phyloP scores from a whole-genome alignment of 2,888 invertebrate species.

The Arctia plantaginis region DNA sequence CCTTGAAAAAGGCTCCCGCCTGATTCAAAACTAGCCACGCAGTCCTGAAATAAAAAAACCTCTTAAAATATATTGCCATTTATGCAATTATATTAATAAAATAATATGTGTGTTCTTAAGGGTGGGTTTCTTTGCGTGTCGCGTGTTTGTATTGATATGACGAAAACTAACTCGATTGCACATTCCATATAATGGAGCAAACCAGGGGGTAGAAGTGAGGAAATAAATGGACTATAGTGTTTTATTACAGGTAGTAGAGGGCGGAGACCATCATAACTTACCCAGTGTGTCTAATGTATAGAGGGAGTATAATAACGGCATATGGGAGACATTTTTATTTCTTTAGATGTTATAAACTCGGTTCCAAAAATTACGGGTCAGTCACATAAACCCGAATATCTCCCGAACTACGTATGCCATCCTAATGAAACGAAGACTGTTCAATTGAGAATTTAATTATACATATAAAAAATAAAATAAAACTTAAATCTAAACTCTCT shows the following conservation, averaged over 20 bases:
- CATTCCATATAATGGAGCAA: slow-evolving; percentile 3
- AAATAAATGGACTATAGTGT: slow-evolving; percentile 44
- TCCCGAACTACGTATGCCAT: no score
- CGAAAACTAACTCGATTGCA: slow-evolving; percentile 8
- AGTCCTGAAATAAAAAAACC: not conserved
- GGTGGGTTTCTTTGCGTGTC: not conserved
- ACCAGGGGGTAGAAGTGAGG: slow-evolving; percentile 24
- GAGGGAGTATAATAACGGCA: not conserved
- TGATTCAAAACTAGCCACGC: no score
- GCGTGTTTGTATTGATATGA: slow-evolving; percentile 7
- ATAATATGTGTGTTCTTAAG: not conserved
- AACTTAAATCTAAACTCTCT: no score
- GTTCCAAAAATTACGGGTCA: no score
- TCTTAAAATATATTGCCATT: not conserved
- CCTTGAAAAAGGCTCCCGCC: no score
- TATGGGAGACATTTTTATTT: not conserved
- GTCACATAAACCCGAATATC: no score
- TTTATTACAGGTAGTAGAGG: slow-evolving; percentile 44
- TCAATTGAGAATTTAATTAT: no score
- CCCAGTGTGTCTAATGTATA: slow-evolving; percentile 13
- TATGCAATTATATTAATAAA: not conserved
- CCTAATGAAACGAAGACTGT: no score
- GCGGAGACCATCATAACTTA: slow-evolving; percentile 44
- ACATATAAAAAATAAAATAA: no score
- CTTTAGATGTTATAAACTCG: not conserved